Conservation (phyloP, 2,888 invertebrate species). For the Tiphia femorata region DNA sequence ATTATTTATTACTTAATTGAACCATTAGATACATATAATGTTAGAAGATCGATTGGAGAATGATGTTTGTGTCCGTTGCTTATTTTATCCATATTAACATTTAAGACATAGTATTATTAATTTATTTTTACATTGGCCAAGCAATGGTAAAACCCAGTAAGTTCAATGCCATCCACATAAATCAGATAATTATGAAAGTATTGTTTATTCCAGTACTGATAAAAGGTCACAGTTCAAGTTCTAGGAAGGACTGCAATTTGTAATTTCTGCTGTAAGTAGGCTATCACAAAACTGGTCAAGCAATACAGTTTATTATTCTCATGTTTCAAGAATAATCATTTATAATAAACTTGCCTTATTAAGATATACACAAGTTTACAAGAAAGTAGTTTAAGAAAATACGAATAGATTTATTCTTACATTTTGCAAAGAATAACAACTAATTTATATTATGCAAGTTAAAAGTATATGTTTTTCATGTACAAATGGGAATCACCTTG, state of each 20-base stretch:
- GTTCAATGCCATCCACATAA: constrained; percentile 20
- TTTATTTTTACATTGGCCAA: not conserved
- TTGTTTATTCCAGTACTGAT: constrained; percentile 29
- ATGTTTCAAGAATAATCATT: no score
- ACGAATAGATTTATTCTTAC: not conserved
- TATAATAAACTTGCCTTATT: not conserved
- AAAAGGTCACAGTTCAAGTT: constrained; percentile 49
- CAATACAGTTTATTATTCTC: no score
- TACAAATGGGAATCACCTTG: constrained; percentile 35
- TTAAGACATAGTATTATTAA: not conserved
- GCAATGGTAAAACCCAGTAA: constrained; percentile 14
- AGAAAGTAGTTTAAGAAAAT: not conserved
- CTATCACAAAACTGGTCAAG: constrained; percentile 26
- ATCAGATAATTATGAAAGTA: constrained; percentile 27
- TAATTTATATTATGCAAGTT: not conserved
- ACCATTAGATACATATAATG: not conserved
- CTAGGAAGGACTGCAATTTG: constrained; percentile 42
- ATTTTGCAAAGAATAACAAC: not conserved
- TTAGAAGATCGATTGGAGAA: not conserved
- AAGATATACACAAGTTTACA: not conserved
- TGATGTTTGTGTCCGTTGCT: not conserved
- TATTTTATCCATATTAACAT: not conserved
- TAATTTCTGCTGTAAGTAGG: constrained; percentile 39
- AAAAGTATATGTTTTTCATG: not conserved
- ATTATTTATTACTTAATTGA: not conserved